A percentile compares a stretch with the other conserved stretches of the same genome.
Evolutionary conservation across 2,113 vertebrate species (phyloP).

Genomic region (Cebus imitator): DNA sequence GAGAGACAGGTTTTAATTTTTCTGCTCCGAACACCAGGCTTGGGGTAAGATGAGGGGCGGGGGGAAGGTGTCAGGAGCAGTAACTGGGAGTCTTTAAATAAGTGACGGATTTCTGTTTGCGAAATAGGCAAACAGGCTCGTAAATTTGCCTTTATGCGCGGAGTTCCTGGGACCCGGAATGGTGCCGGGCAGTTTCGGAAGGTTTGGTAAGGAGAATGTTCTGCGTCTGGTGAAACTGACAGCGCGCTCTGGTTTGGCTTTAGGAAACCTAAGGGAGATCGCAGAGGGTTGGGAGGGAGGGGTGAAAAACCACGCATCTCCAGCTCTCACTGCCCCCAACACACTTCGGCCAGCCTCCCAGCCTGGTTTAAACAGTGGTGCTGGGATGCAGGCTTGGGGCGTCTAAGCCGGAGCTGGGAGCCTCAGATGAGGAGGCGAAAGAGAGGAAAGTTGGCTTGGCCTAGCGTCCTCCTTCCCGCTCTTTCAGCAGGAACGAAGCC

Average conservation of each 20-base stretch:
- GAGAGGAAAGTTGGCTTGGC: neutral
- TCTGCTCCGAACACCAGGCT: neutral
- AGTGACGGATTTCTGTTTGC: constrained; percentile 69
- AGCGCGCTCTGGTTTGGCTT: accelerated
- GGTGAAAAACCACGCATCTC: neutral
- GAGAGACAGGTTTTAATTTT: constrained; percentile 53
- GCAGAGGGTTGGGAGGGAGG: neutral
- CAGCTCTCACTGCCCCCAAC: neutral
- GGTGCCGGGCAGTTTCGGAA: neutral
- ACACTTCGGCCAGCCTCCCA: neutral
- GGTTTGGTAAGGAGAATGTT: neutral
- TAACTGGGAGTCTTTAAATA: constrained; percentile 35
- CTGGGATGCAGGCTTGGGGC: neutral
- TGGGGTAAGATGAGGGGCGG: neutral
- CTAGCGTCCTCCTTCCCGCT: neutral
- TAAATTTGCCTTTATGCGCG: constrained; percentile 71
- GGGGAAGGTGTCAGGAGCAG: neutral
- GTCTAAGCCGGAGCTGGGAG: neutral
- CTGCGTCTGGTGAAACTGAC: neutral
- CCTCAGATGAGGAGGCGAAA: neutral
- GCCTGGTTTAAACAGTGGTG: neutral
- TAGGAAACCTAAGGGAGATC: neutral
- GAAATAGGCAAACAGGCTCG: constrained; percentile 52
- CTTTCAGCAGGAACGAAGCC: neutral
- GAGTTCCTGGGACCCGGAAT: neutral